Evolutionary conservation across 2,888 invertebrate species (phyloP).

Genomic region (Galeopsomyia nigrocyanea): DNA sequence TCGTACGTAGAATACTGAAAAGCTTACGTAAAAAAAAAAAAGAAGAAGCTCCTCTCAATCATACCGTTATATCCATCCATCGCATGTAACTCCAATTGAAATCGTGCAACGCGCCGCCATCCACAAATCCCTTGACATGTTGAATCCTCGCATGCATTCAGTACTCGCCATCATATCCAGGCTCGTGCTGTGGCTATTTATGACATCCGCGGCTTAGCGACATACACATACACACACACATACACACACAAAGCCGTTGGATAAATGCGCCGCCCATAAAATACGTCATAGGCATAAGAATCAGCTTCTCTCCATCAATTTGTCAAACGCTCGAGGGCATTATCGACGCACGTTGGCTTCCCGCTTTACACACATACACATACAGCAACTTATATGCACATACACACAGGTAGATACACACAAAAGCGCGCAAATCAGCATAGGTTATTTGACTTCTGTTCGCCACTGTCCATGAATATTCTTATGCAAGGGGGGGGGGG

Average conservation of each 20-base stretch:
- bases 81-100: not conserved
- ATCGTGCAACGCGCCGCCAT: not conserved
- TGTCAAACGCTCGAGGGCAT: conserved; percentile 12
- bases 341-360: conserved; percentile 10
- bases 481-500: too few relatives aligned
- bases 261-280: conserved; percentile 4
- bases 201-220: too few relatives aligned
- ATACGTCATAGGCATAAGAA: not conserved
- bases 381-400: too few relatives aligned
- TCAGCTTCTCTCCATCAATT: conserved; percentile 19
- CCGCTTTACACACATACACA: not conserved
- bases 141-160: not conserved
- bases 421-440: conserved; percentile 14
- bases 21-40: too few relatives aligned
- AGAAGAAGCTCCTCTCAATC: too few relatives aligned
- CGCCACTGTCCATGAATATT: not conserved
- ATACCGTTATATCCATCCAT: not conserved
- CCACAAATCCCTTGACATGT: not conserved
- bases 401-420: too few relatives aligned
- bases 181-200: too few relatives aligned
- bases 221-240: too few relatives aligned
- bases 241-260: too few relatives aligned
- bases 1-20: too few relatives aligned
- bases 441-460: not conserved
- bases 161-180: too few relatives aligned